A percentile compares a stretch with the other conserved stretches of the same genome.
Evolutionary conservation across 2,888 invertebrate species (phyloP).

Genomic region (Yponomeuta malinellus): DNA sequence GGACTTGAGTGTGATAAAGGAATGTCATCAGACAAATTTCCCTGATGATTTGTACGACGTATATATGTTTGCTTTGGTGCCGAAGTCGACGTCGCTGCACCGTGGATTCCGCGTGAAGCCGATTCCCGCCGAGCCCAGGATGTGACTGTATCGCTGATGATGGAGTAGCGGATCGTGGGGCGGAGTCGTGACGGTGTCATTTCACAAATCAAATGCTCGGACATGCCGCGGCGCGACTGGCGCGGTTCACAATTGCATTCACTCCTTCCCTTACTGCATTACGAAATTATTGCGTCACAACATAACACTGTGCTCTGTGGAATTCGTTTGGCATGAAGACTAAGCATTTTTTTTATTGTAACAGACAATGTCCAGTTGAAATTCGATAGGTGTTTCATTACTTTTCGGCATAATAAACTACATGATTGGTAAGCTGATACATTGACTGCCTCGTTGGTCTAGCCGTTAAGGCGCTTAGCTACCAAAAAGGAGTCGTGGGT

Average conservation of each 20-base stretch:
- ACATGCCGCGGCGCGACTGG: conserved; percentile 42
- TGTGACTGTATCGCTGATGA: conserved; percentile 1
- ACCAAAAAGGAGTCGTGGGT: too few species aligned
- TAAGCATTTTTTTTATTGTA: neutral
- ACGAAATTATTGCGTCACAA: conserved; percentile 48
- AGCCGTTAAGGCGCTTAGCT: too few species aligned
- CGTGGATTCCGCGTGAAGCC: neutral
- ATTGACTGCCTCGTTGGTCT: too few species aligned
- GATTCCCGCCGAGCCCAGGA: neutral
- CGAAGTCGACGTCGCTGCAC: neutral
- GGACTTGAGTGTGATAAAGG: conserved; percentile 80
- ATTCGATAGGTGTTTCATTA: neutral
- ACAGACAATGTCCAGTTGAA: neutral
- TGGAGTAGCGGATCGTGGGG: conserved; percentile 39
- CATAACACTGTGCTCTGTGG: conserved; percentile 16
- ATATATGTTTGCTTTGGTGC: conserved; percentile 85
- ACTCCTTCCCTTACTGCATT: conserved; percentile 30
- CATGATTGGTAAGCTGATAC: too few species aligned
- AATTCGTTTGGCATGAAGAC: conserved; percentile 15
- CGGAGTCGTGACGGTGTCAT: conserved; percentile 61
- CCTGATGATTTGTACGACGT: conserved; percentile 93
- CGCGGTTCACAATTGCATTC: conserved; percentile 48
- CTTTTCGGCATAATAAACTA: neutral
- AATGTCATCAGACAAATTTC: conserved; percentile 85
- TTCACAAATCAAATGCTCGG: conserved; percentile 50